Conservation (phyloP, 2,113 vertebrate genomes). For the Protobothrops mucrosquamatus region DNA sequence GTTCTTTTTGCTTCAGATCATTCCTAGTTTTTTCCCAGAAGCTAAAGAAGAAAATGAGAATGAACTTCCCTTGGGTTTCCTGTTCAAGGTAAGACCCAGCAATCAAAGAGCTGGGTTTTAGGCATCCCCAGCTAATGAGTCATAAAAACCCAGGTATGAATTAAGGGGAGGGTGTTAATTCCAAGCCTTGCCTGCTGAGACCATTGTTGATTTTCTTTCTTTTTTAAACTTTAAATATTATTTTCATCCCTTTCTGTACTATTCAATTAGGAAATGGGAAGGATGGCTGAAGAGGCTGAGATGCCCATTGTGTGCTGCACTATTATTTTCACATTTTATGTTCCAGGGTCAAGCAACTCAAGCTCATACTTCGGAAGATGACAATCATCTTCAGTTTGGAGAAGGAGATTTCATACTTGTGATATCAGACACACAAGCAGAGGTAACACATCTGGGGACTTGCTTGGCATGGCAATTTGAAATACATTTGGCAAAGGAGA, state of each 20-base stretch:
- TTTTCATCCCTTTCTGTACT: background rate
- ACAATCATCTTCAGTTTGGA: constrained; percentile 63
- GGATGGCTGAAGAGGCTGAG: background rate
- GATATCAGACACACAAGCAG: constrained; percentile 32
- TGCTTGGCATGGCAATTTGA: background rate
- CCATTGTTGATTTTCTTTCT: background rate
- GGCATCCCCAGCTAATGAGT: background rate
- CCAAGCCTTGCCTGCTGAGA: background rate
- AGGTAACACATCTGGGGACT: background rate
- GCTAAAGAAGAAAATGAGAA: fast-evolving
- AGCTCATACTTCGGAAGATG: constrained; percentile 56
- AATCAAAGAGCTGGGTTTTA: background rate
- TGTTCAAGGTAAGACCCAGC: background rate
- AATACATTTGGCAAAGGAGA: background rate
- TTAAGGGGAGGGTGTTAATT: background rate
- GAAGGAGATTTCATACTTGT: constrained; percentile 70
- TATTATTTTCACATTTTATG: background rate
- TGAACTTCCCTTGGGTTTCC: fast-evolving
- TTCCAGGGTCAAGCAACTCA: constrained; percentile 66
- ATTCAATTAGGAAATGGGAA: background rate
- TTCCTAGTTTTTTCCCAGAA: background rate
- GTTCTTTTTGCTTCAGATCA: background rate
- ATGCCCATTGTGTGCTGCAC: background rate
- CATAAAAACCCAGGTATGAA: background rate
- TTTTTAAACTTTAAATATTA: background rate